phyloP scores from a whole-genome alignment of 2,113 vertebrate species.

The Eurypyga helias region DNA sequence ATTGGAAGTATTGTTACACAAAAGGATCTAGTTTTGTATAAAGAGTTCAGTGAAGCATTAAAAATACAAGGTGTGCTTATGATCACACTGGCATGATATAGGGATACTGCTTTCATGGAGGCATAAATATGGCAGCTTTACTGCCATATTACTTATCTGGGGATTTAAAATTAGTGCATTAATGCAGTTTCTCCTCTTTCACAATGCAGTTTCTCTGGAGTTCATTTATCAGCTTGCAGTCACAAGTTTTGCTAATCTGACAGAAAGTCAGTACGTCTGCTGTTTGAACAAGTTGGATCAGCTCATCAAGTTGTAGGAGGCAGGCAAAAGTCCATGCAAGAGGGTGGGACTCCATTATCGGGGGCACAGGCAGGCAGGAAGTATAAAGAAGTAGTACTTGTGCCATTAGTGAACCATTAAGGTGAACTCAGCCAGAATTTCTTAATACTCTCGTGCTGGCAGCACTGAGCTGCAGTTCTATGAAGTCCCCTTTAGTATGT shows the following conservation, averaged over 20 bases:
- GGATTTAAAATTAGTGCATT: not conserved
- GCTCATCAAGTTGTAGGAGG: not conserved
- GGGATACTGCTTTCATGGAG: not conserved
- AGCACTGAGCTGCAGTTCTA: not conserved
- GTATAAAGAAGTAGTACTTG: not conserved
- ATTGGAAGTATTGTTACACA: not conserved
- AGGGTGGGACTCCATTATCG: not conserved
- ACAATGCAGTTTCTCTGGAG: not conserved
- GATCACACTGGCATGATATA: not conserved
- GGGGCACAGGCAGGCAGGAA: not conserved
- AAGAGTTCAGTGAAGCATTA: not conserved
- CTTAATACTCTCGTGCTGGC: not conserved
- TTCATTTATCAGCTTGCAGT: not conserved
- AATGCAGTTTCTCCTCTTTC: not conserved
- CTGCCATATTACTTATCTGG: not conserved
- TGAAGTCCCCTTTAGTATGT: not conserved
- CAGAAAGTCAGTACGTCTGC: not conserved
- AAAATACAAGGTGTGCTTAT: not conserved
- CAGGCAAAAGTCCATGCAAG: not conserved
- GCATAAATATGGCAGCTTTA: not conserved
- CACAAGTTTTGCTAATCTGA: not conserved
- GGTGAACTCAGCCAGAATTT: not conserved
- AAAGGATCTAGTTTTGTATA: not conserved
- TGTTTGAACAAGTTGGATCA: not conserved
- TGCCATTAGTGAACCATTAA: not conserved